Evolutionary conservation across 2,888 invertebrate genomes (phyloP).

Genomic region (Lithophane ornitopus): DNA sequence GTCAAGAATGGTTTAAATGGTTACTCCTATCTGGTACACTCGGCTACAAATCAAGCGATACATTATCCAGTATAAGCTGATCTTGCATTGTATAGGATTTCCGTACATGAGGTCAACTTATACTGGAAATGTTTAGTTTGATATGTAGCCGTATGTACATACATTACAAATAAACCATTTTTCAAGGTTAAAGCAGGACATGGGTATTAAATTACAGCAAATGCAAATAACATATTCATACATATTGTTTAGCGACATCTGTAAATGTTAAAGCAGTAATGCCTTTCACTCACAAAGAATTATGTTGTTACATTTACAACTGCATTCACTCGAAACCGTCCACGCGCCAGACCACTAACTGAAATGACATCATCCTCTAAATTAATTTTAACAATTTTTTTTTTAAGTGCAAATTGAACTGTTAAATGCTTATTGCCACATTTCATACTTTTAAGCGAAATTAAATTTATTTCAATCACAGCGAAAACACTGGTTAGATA

Average conservation of each 20-base stretch:
- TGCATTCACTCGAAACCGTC: slow-evolving; percentile 43
- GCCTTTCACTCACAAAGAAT: slow-evolving; percentile 25
- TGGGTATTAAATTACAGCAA: slow-evolving; percentile 45
- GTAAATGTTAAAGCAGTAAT: slow-evolving; percentile 36
- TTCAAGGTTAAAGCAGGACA: slow-evolving; percentile 21
- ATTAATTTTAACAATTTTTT: slow-evolving; percentile 70
- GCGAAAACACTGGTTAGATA: slow-evolving; percentile 50
- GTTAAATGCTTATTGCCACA: slow-evolving; percentile 78
- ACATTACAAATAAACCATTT: slow-evolving; percentile 31
- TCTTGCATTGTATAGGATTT: too few species aligned
- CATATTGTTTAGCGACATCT: slow-evolving; percentile 38
- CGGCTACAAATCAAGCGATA: too few species aligned
- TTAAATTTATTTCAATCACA: slow-evolving; percentile 49
- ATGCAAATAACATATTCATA: slow-evolving; percentile 48
- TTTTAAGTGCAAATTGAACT: slow-evolving; percentile 75
- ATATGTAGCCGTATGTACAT: not conserved
- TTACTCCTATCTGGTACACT: slow-evolving; percentile 6
- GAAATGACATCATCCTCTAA: slow-evolving; percentile 66
- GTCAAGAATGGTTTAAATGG: not conserved
- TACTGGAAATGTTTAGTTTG: too few species aligned
- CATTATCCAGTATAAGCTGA: too few species aligned
- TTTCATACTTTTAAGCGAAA: slow-evolving; percentile 64
- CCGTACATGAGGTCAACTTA: too few species aligned
- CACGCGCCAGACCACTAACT: slow-evolving; percentile 69
- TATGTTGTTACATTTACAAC: slow-evolving; percentile 22